Evolutionary conservation across 2,113 vertebrate species (phyloP).

Genomic region (Apteryx owenii): DNA sequence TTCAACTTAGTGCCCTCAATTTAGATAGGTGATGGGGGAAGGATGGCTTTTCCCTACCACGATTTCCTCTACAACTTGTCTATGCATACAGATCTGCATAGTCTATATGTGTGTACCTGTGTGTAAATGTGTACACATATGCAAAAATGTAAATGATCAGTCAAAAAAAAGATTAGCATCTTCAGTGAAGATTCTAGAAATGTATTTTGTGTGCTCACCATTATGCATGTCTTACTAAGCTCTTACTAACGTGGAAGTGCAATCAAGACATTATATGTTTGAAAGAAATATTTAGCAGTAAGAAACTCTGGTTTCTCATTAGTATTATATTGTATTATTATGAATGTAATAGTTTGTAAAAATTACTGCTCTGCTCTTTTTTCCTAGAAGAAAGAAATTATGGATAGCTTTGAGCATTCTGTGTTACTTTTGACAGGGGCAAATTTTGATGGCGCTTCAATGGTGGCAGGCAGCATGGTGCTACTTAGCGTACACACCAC

Average conservation of each 20-base stretch:
- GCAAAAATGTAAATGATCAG: neutral
- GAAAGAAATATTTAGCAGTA: neutral
- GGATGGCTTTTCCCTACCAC: neutral
- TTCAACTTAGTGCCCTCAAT: neutral
- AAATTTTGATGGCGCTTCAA: neutral
- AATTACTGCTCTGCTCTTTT: neutral
- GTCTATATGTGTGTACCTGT: neutral
- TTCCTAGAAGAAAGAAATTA: neutral
- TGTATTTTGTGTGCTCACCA: neutral
- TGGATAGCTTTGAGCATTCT: neutral
- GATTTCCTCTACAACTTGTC: neutral
- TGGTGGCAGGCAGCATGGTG: neutral
- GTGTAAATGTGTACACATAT: neutral
- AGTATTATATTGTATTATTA: neutral
- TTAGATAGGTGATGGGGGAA: neutral
- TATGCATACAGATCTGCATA: neutral
- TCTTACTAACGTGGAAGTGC: neutral
- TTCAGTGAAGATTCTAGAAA: neutral
- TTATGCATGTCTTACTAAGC: fast-evolving
- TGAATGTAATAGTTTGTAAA: neutral
- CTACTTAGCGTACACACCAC: conserved; percentile 44
- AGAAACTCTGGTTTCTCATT: neutral
- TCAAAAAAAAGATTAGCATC: neutral
- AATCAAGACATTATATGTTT: neutral
- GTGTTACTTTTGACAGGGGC: neutral